Base-by-base conservation (phyloP, 2,113 vertebrate genomes). In the Vulpes ferrilata region DNA sequence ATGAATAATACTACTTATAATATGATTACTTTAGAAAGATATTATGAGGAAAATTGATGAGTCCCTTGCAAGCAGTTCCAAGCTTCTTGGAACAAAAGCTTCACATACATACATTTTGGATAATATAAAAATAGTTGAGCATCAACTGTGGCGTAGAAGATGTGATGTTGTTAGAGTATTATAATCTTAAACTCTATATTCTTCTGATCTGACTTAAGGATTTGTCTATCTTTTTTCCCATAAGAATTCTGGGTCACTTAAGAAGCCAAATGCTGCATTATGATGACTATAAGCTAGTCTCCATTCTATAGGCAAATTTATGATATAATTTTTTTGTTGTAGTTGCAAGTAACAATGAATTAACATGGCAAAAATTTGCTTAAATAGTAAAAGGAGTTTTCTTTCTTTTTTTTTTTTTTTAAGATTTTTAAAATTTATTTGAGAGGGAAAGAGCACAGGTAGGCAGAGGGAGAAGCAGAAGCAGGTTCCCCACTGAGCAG, bases 1-100 rank as follows among this genome's bases (percentile, higher is more conserved):
- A 55, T 95, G 85, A 95, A 43, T 82, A 94, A 91, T 81, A 53
- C 83, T 88, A 62, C 73, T 85, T 95, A 62, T 57, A 81, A 93
- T n/a, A 55, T 94, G 53, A 95, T 15, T 93, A 35, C 13, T 32
- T 96, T 69, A 88, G 27, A 88, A 30, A 94, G 81, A 73, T 30
- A 78, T 82, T 91, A 91, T 59, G 43, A 87, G 15, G 15, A 88
- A 27, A 38, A 74, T 88, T 95, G 25, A 86, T 88, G 48, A 92
- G 62, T 7, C 43, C 1, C 62, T 93, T 83, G 22, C 35, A 65
- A 93, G 35, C 43, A 55, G 1, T 38, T 93, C 22, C 13, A 65
- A 84, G 8, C 7, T 93, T 96, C 32, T 93, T 94, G 35, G 62
- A 81, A 80, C 23, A 85, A 94, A 88, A 57, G 1, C 27, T 78